Evolutionary conservation across 2,888 invertebrate genomes (phyloP).

Genomic region (Escarpia spicata): DNA sequence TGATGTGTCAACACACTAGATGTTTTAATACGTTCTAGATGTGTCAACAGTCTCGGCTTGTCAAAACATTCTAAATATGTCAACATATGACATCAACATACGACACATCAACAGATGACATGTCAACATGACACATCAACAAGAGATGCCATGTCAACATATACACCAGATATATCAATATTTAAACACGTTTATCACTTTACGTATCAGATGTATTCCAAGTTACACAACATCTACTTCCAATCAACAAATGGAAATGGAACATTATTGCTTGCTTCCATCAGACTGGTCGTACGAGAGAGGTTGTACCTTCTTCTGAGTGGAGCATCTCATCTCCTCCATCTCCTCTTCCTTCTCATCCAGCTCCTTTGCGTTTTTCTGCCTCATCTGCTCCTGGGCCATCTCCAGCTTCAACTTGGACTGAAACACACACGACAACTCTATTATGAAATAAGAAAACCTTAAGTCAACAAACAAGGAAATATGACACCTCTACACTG

Average conservation of each 20-base stretch:
- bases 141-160: not conserved
- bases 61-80: not conserved
- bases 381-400: conserved; percentile 89
- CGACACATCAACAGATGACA: not conserved
- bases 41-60: not conserved
- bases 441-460: too few relatives aligned
- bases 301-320: conserved; percentile 79
- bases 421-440: conserved; percentile 44
- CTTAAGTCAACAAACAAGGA: too few relatives aligned
- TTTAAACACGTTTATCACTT: too few relatives aligned
- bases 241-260: not conserved
- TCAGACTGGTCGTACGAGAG: not conserved
- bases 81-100: not conserved
- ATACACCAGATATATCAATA: not conserved
- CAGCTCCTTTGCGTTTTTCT: conserved; percentile 88
- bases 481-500: too few relatives aligned
- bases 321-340: conserved; percentile 88
- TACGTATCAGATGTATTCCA: too few relatives aligned
- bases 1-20: not conserved
- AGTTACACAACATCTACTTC: not conserved
- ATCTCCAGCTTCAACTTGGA: conserved; percentile 92
- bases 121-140: too few relatives aligned
- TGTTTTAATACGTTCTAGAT: not conserved
- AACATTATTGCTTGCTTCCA: not conserved
- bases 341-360: conserved; percentile 92